Evolutionary conservation across 53 echinoderm and acorn worm genomes (phyloP), one percentile per base, ranked within the genome.

Genomic region (Antedon mediterranea): DNA sequence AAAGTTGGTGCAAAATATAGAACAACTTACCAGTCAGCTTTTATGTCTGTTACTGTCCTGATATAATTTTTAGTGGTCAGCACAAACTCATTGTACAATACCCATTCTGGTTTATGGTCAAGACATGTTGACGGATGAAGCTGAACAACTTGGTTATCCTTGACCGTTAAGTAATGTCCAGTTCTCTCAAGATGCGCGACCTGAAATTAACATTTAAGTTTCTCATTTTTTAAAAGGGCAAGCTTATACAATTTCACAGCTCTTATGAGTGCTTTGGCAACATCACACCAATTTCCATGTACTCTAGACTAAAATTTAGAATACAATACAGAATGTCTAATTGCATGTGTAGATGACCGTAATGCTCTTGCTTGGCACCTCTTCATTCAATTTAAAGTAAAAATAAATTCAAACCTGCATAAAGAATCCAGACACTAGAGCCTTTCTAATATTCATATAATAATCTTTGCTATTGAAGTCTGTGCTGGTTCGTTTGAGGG

Each of bases 81-180:
- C 28, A 98, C 98, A 88, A 98, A 98, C 83, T 98, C 98, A 41
- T 98, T 98, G 85, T 98, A 98, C 32, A 98, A 81, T 11, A 98
- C 98, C 98, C 98, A 98, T 43, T 98, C 98, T 3, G 98, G 98
- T 71, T 98, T 98, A 82, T 98, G 98, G 77, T 98, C 98, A 76
- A 98, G 85, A 74, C 98, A 98, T n/a, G 98, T 98, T 42, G 98
- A 98, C 29, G 98, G 98, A 78, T 98, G 98, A 31, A 98, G 88
- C 79, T 98, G 98, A 32, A 98, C 98, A 0, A 98, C 88, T 81
- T 98, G 98, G 78, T 98, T 98, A 78, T 98, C 98, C 76, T 98
- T 98, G 31, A 98, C 98, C 14, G 92, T 98, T 79, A 98, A 74
- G 81, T 98, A 98, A 83, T 98, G 98, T 72, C 98, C 98, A 7